A percentile compares a stretch with the other conserved stretches of the same genome.
These are phyloP conservation scores for Phalanger gymnotis DNA, from an alignment of 2,797 vertebrate genomes.

Conservation along the genomic window DNA sequence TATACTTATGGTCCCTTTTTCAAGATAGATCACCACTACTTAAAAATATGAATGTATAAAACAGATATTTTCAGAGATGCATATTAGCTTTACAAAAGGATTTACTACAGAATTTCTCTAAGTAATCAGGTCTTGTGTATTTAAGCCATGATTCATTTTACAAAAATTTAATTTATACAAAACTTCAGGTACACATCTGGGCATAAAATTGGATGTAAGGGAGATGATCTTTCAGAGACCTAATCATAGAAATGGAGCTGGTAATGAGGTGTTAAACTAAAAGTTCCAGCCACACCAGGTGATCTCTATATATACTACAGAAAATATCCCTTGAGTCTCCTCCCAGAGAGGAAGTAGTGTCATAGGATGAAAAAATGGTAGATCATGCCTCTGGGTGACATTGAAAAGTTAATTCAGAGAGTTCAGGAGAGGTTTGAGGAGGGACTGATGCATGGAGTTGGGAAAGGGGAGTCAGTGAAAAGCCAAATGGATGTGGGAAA, in stretches of 20 bases:
- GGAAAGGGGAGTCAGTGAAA: not conserved
- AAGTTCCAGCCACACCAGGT: not conserved
- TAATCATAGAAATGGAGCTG: not conserved
- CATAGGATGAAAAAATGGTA: not conserved
- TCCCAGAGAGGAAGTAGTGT: not conserved
- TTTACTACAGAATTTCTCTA: constrained; percentile 59
- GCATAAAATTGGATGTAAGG: not conserved
- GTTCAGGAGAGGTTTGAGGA: not conserved
- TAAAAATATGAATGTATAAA: constrained; percentile 73
- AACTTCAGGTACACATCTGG: constrained; percentile 50
- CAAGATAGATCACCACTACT: constrained; percentile 74
- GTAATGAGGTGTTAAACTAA: not conserved
- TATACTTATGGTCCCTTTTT: constrained; percentile 66
- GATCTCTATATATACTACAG: not conserved
- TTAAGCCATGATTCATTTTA: constrained; percentile 61
- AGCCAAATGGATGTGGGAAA: not conserved
- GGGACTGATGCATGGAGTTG: not conserved
- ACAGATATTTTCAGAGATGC: constrained; percentile 73
- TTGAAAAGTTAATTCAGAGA: not conserved
- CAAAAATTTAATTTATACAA: constrained; percentile 64
- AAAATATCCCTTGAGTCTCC: not conserved
- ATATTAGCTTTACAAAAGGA: constrained; percentile 72
- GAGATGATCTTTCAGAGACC: not conserved
- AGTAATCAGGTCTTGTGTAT: constrained; percentile 54
- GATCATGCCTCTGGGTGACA: not conserved